phyloP scores from a whole-genome alignment of 1,140 invertebrate genomes.

The Drosophila kikkawai region DNA sequence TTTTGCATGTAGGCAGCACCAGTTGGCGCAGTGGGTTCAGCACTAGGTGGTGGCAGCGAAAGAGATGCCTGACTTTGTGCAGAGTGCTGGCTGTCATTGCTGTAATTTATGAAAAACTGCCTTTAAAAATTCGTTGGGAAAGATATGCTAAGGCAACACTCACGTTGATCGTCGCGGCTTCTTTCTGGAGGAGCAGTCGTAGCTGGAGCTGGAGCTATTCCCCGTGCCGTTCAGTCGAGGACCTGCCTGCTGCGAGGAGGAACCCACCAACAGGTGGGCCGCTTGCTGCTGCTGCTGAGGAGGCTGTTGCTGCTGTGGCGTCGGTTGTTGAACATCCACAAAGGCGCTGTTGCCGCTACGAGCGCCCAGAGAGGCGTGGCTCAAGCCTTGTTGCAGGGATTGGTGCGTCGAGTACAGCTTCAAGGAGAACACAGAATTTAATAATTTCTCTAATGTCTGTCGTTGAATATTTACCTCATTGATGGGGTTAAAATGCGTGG shows the following conservation, averaged over 20 bases:
- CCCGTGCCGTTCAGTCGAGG: conserved; percentile 70
- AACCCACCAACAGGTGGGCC: conserved; percentile 28
- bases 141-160: not conserved
- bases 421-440: not conserved
- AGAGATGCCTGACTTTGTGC: conserved; percentile 76
- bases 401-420: conserved; percentile 74
- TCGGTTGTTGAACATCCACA: conserved; percentile 61
- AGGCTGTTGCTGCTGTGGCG: conserved; percentile 46
- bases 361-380: conserved; percentile 50
- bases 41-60: conserved; percentile 63
- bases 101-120: conserved; percentile 1
- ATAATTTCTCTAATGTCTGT: no score
- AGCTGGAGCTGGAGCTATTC: conserved; percentile 25
- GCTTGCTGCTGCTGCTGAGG: conserved; percentile 42
- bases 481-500: conserved; percentile 82
- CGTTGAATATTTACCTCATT: conserved; percentile 58
- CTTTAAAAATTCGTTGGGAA: not conserved
- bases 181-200: conserved; percentile 85
- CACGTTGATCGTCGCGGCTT: conserved; percentile 86
- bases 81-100: conserved; percentile 81
- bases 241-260: conserved; percentile 38
- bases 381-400: conserved; percentile 28
- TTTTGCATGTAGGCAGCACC: conserved; percentile 46
- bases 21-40: conserved; percentile 19
- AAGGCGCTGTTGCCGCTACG: conserved; percentile 55